Percentiles rank a stretch among this genome's conserved stretches.
Conservation (phyloP, 2,888 invertebrate species). For the Melinaea menophilus region DNA sequence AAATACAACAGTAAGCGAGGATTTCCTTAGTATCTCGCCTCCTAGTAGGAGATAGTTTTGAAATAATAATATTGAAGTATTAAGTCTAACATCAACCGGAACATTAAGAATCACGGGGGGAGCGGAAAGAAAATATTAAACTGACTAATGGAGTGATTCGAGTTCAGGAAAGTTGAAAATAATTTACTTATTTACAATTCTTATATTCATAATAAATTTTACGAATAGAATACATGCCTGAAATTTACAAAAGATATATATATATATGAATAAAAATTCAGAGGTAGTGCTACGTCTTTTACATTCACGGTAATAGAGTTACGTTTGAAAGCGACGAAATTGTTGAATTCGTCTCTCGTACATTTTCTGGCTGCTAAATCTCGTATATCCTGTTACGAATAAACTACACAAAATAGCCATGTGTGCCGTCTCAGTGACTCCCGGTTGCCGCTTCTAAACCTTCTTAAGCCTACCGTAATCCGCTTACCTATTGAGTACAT, state of each 20-base stretch:
- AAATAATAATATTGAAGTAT: too few species aligned
- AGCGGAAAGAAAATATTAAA: too few species aligned
- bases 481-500: conserved; percentile 33
- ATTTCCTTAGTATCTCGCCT: background rate
- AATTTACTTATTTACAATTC: conserved; percentile 1
- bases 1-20: background rate
- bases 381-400: conserved; percentile 39
- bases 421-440: conserved; percentile 40
- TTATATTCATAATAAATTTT: background rate
- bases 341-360: conserved; percentile 37
- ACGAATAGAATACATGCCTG: conserved; percentile 14
- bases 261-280: conserved; percentile 32
- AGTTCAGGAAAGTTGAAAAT: background rate
- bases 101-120: too few species aligned
- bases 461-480: conserved; percentile 42
- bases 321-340: conserved; percentile 35
- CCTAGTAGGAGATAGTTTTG: background rate
- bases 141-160: background rate
- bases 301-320: conserved; percentile 34
- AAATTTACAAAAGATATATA: conserved; percentile 24
- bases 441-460: conserved; percentile 39
- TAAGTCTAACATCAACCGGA: too few species aligned
- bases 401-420: conserved; percentile 37
- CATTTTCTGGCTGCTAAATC: conserved; percentile 36
- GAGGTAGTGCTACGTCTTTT: conserved; percentile 29